Evolutionary conservation across 2,888 invertebrate genomes (phyloP).

Genomic region (Hydriomena furcata): DNA sequence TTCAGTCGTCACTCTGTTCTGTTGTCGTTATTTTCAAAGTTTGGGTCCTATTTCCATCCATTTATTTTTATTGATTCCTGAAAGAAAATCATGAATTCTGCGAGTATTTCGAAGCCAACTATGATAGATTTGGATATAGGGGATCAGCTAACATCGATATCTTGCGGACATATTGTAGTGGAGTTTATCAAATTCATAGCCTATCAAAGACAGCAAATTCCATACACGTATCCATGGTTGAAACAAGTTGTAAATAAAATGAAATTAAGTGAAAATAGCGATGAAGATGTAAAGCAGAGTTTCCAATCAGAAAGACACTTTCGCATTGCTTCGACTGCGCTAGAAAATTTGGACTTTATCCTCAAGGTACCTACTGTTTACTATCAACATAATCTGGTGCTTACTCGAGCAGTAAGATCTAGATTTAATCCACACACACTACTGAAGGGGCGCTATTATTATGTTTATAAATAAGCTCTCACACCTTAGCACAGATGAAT

Average conservation of each 20-base stretch:
- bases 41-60: too few species aligned
- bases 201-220: conserved; percentile 83
- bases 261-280: conserved; percentile 48
- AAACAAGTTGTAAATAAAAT: conserved; percentile 71
- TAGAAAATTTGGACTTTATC: conserved; percentile 73
- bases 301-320: conserved; percentile 73
- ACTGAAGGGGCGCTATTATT: too few species aligned
- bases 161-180: conserved; percentile 81
- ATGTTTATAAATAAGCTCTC: too few species aligned
- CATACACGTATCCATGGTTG: conserved; percentile 76
- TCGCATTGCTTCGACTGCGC: conserved; percentile 64
- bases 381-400: too few species aligned
- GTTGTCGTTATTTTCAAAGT: too few species aligned
- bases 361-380: conserved; percentile 64
- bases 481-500: too few species aligned
- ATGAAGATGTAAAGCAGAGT: conserved; percentile 50
- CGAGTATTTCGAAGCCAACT: conserved; percentile 44
- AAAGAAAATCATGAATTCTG: conserved; percentile 40
- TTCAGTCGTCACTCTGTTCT: too few species aligned
- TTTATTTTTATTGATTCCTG: too few species aligned
- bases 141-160: conserved; percentile 80
- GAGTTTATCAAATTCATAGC: conserved; percentile 83
- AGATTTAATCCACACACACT: too few species aligned
- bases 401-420: too few species aligned
- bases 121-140: conserved; percentile 68